A percentile compares a stretch with the other conserved stretches of the same genome.
Conservation (phyloP, 2,113 vertebrate genomes). For the Oxyura jamaicensis region DNA sequence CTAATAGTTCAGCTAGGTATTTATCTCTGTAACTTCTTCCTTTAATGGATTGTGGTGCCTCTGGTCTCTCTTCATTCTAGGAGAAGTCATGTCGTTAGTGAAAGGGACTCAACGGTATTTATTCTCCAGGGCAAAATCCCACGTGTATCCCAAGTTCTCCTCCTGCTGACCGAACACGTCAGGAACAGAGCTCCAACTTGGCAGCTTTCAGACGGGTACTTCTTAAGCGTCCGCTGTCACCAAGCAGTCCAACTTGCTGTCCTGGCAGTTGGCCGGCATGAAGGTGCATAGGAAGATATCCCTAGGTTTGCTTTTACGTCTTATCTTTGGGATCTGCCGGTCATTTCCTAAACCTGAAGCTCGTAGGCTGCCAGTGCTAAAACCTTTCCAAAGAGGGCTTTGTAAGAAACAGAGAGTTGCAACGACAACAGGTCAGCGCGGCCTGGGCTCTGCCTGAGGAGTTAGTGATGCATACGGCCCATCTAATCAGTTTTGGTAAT, state of each 20-base stretch:
- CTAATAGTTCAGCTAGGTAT: background rate
- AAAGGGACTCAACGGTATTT: fast-evolving
- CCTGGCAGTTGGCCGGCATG: background rate
- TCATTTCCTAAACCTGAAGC: background rate
- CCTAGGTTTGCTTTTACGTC: background rate
- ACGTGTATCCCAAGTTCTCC: fast-evolving
- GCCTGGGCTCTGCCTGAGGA: background rate
- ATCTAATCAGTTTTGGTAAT: background rate
- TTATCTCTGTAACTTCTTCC: background rate
- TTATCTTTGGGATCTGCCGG: background rate
- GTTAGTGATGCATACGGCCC: fast-evolving
- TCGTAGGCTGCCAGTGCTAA: background rate
- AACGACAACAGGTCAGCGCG: fast-evolving
- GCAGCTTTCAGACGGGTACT: background rate
- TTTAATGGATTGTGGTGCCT: background rate
- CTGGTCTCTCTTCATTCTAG: background rate
- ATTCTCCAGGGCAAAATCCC: background rate
- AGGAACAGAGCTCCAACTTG: background rate
- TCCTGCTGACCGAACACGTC: background rate
- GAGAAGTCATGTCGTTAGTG: fast-evolving
- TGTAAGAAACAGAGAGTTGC: background rate
- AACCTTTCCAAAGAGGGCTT: background rate
- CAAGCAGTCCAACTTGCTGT: background rate
- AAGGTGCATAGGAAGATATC: background rate
- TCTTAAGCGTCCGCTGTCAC: background rate